phyloP scores from a whole-genome alignment of 2,797 vertebrate species.

The Phalloptychus januarius region DNA sequence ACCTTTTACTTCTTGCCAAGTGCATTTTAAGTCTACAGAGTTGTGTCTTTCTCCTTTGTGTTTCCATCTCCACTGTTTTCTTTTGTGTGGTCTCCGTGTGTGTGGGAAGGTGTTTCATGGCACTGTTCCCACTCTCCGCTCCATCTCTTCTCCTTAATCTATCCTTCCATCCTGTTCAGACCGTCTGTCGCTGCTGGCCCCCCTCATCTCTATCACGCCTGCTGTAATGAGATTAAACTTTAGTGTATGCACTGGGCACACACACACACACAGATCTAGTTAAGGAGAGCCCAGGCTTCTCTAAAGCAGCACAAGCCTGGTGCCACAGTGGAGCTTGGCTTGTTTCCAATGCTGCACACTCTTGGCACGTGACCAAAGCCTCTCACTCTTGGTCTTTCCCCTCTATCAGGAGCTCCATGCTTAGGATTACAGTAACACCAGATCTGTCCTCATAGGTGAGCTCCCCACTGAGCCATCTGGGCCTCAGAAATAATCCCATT shows the following conservation, averaged over 20 bases:
- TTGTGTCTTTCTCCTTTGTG: conserved; percentile 53
- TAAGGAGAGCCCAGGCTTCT: conserved; percentile 40
- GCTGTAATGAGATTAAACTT: conserved; percentile 83
- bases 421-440: conserved; percentile 78
- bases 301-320: conserved; percentile 47
- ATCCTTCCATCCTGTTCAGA: conserved; percentile 72
- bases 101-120: conserved; percentile 64
- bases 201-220: conserved; percentile 72
- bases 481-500: conserved; percentile 49
- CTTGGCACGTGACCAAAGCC: conserved; percentile 66
- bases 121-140: conserved; percentile 64
- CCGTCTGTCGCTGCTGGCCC: conserved; percentile 71
- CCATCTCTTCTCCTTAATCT: conserved; percentile 74
- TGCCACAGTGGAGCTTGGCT: conserved; percentile 58
- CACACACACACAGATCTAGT: conserved; percentile 60
- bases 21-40: background rate
- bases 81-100: conserved; percentile 51
- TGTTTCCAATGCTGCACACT: conserved; percentile 50
- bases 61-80: conserved; percentile 44
- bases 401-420: conserved; percentile 69
- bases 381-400: conserved; percentile 55
- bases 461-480: conserved; percentile 78
- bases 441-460: conserved; percentile 76
- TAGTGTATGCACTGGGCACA: conserved; percentile 64
- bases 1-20: background rate